phyloP scores from a whole-genome alignment of 2,888 invertebrate species.

The Athrips mouffetella region DNA sequence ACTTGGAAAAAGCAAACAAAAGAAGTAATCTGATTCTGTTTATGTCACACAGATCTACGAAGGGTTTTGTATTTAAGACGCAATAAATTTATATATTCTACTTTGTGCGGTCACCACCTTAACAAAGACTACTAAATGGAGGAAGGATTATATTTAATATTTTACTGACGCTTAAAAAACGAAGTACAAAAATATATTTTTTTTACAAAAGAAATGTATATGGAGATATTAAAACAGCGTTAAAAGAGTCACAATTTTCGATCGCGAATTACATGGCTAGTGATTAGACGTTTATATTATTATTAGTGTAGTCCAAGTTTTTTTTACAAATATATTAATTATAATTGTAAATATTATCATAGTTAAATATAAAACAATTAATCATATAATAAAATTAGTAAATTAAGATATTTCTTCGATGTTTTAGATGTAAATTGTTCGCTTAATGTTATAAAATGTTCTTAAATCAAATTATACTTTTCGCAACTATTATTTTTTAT shows the following conservation, averaged over 20 bases:
- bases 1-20: too few relatives aligned
- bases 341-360: slow-evolving; percentile 56
- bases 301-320: slow-evolving; percentile 55
- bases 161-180: too few relatives aligned
- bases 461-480: slow-evolving; percentile 14
- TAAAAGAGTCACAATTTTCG: slow-evolving; percentile 35
- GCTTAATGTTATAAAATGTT: slow-evolving; percentile 24
- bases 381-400: slow-evolving; percentile 35
- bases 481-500: neutral
- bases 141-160: too few relatives aligned
- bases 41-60: too few relatives aligned
- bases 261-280: slow-evolving; percentile 75
- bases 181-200: too few relatives aligned
- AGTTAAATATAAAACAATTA: slow-evolving; percentile 29
- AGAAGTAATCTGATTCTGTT: too few relatives aligned
- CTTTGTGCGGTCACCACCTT: too few relatives aligned
- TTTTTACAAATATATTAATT: slow-evolving; percentile 48
- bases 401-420: slow-evolving; percentile 22
- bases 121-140: too few relatives aligned
- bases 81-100: too few relatives aligned
- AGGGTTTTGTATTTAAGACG: too few relatives aligned
- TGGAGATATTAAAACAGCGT: neutral
- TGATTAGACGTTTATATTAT: slow-evolving; percentile 74
- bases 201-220: too few relatives aligned
- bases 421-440: slow-evolving; percentile 23